Base-by-base conservation (phyloP, 2,888 invertebrate species). In the Cataglyphis rosenhaueri region DNA sequence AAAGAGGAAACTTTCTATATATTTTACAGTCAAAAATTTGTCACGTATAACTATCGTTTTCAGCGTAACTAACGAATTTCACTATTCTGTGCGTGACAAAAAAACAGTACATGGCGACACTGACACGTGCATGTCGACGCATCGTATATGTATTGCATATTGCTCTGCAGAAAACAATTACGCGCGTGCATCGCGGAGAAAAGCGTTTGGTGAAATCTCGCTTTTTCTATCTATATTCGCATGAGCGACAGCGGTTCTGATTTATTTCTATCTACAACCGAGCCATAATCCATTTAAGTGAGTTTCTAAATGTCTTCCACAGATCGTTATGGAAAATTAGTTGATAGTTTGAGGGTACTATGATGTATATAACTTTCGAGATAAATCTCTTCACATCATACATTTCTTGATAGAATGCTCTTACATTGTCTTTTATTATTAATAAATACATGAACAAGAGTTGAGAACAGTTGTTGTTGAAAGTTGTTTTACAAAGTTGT, bases 191-290 rank as follows among this genome's bases (percentile, higher is more conserved):
- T 74, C 68, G 74, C 48, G 75, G 62, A 82, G 82, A 61, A 84
- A 87, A 87, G 84, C 68, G 61, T 21, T 65, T 78, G 75, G 85
- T 82, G 87, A 85, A 84, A 86, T 66, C 83, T 78, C 78, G 66
- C 57, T 73, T 83, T 84, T 82, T 86, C 70, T 32, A 55, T 81
- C 25, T 25, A 35, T 3, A 35, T 38, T 75, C 59, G 35, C 10
- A 18, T 29, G 74, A 57, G 66, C 32, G 59, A 74, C 73, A 55
- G 32, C 29, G 12, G 18, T 18, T 35, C 75, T 81, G 75, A 71
- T 32, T 55, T 21, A 44, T 38, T n/a, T 35, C 44, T 29, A 41
- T 78, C 38, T 21, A 57, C n/a, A 52, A 32, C 10, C 35, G 32
- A 38, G 25, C 66, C 38, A 5, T 44, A 41, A 61, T 70, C 21